Percentiles rank a stretch among this genome's conserved stretches.
phyloP scores from a whole-genome alignment of 2,888 invertebrate species.

The Ferrisia virgata region DNA sequence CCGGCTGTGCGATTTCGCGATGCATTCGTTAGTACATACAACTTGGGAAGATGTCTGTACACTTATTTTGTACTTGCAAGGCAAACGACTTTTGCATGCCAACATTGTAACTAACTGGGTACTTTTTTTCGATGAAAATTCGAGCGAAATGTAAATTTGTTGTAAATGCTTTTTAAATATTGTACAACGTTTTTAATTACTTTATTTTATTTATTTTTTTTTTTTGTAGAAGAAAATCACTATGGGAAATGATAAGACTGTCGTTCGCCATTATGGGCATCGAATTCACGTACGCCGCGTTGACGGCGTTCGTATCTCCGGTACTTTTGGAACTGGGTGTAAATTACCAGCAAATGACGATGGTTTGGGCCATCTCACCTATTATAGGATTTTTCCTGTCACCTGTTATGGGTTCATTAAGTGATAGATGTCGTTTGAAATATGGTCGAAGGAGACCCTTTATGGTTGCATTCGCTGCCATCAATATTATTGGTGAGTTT shows the following conservation, averaged over 20 bases:
- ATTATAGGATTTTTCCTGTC: constrained; percentile 91
- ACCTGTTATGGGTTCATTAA: constrained; percentile 85
- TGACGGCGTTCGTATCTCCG: constrained; percentile 95
- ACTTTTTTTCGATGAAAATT: no score
- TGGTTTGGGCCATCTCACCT: constrained; percentile 94
- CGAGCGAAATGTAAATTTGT: background rate
- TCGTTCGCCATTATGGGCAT: constrained; percentile 96
- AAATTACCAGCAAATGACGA: constrained; percentile 87
- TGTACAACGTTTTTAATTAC: background rate
- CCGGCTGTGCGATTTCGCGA: no score
- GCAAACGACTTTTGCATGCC: no score
- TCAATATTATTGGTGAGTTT: constrained; percentile 81
- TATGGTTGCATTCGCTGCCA: constrained; percentile 81
- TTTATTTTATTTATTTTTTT: background rate
- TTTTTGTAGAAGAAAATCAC: constrained; percentile 69
- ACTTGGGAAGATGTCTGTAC: no score
- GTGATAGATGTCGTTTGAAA: constrained; percentile 78
- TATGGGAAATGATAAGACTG: constrained; percentile 76
- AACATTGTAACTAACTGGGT: no score
- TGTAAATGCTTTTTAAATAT: no score
- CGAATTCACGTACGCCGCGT: constrained; percentile 95
- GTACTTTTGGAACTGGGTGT: constrained; percentile 89
- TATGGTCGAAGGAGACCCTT: constrained; percentile 88
- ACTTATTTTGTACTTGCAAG: no score
- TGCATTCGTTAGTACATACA: no score